phyloP scores from a whole-genome alignment of 2,888 invertebrate species.

The Plagodis pulveraria region DNA sequence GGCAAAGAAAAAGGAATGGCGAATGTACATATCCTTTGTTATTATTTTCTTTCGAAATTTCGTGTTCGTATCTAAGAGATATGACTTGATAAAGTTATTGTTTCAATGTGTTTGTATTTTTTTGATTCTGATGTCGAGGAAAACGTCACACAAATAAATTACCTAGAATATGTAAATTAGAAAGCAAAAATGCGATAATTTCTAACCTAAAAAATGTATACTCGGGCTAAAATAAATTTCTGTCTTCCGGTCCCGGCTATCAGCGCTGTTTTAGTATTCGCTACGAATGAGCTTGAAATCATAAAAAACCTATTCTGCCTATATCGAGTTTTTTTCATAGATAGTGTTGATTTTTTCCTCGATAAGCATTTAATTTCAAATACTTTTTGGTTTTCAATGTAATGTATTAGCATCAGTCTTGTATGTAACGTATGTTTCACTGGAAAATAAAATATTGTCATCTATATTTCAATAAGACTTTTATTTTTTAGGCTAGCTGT shows the following conservation, averaged over 20 bases:
- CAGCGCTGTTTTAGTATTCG: too few relatives aligned
- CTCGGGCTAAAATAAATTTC: too few relatives aligned
- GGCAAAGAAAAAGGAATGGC: conserved; percentile 17
- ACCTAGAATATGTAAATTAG: too few relatives aligned
- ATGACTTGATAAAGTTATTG: too few relatives aligned
- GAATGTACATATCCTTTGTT: conserved; percentile 5
- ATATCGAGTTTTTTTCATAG: conserved; percentile 1
- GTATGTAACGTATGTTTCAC: conserved; percentile 19
- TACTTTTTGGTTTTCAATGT: not conserved
- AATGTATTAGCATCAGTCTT: conserved; percentile 15
- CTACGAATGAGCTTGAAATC: too few relatives aligned
- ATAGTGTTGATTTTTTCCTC: not conserved
- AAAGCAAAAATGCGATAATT: too few relatives aligned
- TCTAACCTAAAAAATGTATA: too few relatives aligned
- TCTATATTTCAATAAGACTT: conserved; percentile 19
- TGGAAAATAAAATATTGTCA: conserved; percentile 31
- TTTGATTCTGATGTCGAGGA: too few relatives aligned
- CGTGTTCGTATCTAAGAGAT: not conserved
- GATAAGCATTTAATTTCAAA: conserved; percentile 1
- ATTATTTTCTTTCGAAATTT: not conserved
- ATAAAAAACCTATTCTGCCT: too few relatives aligned
- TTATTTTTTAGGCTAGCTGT: conserved; percentile 3
- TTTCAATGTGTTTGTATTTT: too few relatives aligned
- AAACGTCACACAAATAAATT: too few relatives aligned
- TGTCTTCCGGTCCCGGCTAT: too few relatives aligned